These are phyloP conservation scores for Pseudomyrmex sp. DNA, from an alignment of 1,140 invertebrate species.

Conservation along the genomic window DNA sequence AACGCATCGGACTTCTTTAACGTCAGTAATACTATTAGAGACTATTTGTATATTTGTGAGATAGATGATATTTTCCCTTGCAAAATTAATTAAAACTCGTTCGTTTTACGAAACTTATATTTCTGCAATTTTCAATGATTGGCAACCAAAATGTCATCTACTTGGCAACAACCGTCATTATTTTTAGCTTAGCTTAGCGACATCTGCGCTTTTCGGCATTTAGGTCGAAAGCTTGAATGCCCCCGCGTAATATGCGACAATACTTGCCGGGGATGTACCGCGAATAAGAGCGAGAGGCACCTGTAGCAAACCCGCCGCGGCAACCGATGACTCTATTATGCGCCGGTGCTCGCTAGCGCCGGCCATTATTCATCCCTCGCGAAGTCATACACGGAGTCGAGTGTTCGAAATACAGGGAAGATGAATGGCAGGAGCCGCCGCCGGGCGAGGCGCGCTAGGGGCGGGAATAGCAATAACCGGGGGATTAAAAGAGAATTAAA, in stretches of 20 bases:
- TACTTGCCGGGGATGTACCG: neutral
- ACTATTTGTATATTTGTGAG: too few relatives aligned
- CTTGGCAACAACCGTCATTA: conserved; percentile 15
- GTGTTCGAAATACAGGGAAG: conserved; percentile 49
- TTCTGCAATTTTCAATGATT: conserved; percentile 22
- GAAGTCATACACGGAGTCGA: conserved; percentile 52
- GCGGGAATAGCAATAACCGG: conserved; percentile 81
- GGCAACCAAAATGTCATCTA: conserved; percentile 4
- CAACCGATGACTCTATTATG: conserved; percentile 54
- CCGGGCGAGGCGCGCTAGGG: conserved; percentile 25
- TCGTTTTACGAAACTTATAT: neutral
- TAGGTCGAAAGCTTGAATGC: conserved; percentile 17
- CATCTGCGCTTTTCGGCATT: neutral
- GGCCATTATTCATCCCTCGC: conserved; percentile 56
- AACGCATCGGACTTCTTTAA: neutral
- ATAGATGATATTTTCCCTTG: too few relatives aligned
- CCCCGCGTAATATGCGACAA: conserved; percentile 17
- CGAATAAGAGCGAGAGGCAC: conserved; percentile 43
- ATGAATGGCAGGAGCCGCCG: conserved; percentile 35
- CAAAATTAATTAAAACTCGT: conserved; percentile 40
- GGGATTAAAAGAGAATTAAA: conserved; percentile 85
- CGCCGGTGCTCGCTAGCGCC: conserved; percentile 34
- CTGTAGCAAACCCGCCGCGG: conserved; percentile 29
- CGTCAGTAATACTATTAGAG: too few relatives aligned
- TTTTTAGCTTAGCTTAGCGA: conserved; percentile 11